These are phyloP conservation scores for Eulemur macaco DNA, from an alignment of 2,113 vertebrate genomes.

Conservation along the genomic window DNA sequence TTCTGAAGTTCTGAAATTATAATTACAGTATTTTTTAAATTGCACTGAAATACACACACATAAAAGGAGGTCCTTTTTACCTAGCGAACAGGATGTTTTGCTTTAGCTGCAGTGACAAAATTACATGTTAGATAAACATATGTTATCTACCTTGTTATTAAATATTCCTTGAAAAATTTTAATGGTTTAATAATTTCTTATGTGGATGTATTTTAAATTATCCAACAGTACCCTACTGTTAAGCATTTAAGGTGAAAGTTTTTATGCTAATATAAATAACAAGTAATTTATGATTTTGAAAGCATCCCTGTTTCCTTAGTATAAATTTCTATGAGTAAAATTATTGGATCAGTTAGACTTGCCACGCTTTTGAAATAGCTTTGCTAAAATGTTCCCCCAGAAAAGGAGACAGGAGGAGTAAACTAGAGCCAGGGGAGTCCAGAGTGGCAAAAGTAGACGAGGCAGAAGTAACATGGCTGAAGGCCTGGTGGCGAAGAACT, in stretches of 20 bases:
- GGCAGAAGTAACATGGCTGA: not conserved
- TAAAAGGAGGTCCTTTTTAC: constrained; percentile 83
- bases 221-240: not conserved
- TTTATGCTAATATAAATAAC: not conserved
- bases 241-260: not conserved
- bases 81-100: constrained; percentile 86
- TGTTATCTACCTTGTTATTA: constrained; percentile 63
- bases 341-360: not conserved
- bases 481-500: not conserved
- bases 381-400: not conserved
- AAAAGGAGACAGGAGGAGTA: not conserved
- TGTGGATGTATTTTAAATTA: constrained; percentile 28
- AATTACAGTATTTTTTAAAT: constrained; percentile 87
- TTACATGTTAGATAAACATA: not conserved
- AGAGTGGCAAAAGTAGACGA: too few species aligned
- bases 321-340: not conserved
- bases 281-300: constrained; percentile 33
- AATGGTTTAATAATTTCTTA: constrained; percentile 49
- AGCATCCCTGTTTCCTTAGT: not conserved
- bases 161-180: constrained; percentile 60
- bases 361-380: not conserved
- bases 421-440: not conserved
- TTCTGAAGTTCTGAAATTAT: constrained; percentile 76
- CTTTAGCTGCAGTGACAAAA: constrained; percentile 48
- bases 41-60: constrained; percentile 83